Base-by-base conservation (phyloP, 2,888 invertebrate species). In the Harmothoe impar region DNA sequence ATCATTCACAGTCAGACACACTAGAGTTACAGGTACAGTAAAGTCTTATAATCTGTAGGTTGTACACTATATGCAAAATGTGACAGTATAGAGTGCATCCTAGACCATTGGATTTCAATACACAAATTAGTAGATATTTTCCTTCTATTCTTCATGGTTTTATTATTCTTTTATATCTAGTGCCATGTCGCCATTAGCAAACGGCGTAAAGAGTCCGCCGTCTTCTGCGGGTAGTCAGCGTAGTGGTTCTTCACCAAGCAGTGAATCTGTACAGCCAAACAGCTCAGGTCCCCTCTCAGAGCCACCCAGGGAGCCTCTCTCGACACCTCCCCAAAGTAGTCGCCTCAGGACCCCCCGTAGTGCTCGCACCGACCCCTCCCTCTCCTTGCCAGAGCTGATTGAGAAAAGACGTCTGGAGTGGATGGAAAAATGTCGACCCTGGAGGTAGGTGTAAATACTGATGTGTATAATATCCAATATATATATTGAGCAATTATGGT, bases 381-480 rank as follows among this genome's bases (percentile, higher is more conserved):
- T 94, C 33, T 93, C 94, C n/a, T 29, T 86, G n/a, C 86, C 86
- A 12, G 92, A 93, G 29, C 91, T 90, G 20, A 86, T 94, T 33
- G 94, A 95, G 88, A 89, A 92, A 17, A 91, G 92, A 31, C 90
- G 95, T 43, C 90, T 94, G 10, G 92, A 89, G 0, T 95, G 95
- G 94, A 95, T 95, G 78, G 93, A 94, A 89, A 92, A 93, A 20
- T 95, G 95, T 92, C 90, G 93, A 1, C 94, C 95, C 0, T 95
- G 95, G 95, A 95, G 95, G 95, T 95, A 92, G 1, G 5, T 81
- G 5, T 29, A 29, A 72, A 3, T 72, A 7, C 43, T 43, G 43
- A 43, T 43, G 3, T 7, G 10, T 43, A 43, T 43, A 10, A 43
- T 43, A n/a, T n/a, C n/a, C n/a, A n/a, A n/a, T n/a, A n/a, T n/a